phyloP scores from a whole-genome alignment of 2,797 vertebrate genomes.

The Distichodus sexfasciatus region DNA sequence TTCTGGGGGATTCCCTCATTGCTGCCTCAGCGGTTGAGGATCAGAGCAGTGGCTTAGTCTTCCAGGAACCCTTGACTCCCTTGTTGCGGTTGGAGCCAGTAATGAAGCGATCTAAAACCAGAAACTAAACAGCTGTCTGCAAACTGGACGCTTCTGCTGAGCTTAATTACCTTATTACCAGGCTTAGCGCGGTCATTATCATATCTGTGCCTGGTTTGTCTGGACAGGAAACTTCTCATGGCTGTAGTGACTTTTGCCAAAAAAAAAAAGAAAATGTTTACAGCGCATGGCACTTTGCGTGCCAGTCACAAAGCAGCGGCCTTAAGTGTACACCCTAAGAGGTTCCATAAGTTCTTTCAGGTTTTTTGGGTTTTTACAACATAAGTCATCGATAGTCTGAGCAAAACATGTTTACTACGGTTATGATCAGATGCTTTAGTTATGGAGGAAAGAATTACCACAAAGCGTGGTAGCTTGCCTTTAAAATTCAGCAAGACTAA shows the following conservation, averaged over 20 bases:
- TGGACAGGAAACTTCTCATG: neutral
- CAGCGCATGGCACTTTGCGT: too few species aligned
- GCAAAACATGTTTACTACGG: too few species aligned
- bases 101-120: neutral
- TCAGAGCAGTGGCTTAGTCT: neutral
- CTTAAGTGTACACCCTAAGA: too few species aligned
- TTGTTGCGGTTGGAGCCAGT: conserved; percentile 17
- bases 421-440: too few species aligned
- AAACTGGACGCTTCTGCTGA: neutral
- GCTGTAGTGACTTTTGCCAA: conserved; percentile 7
- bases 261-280: too few species aligned
- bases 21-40: conserved; percentile 27
- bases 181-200: neutral
- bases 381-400: too few species aligned
- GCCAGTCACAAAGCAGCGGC: too few species aligned
- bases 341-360: too few species aligned
- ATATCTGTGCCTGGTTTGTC: neutral
- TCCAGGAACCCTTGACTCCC: conserved; percentile 39
- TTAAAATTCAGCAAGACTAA: neutral
- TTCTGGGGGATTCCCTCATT: conserved; percentile 53
- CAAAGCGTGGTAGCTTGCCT: neutral
- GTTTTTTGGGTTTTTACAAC: too few species aligned
- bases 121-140: neutral
- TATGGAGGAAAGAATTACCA: neutral
- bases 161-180: conserved; percentile 7